Percentiles rank a stretch among this genome's conserved stretches.
phyloP scores from a whole-genome alignment of 2,888 invertebrate species.

The Marasmarcha lunaedactyla region DNA sequence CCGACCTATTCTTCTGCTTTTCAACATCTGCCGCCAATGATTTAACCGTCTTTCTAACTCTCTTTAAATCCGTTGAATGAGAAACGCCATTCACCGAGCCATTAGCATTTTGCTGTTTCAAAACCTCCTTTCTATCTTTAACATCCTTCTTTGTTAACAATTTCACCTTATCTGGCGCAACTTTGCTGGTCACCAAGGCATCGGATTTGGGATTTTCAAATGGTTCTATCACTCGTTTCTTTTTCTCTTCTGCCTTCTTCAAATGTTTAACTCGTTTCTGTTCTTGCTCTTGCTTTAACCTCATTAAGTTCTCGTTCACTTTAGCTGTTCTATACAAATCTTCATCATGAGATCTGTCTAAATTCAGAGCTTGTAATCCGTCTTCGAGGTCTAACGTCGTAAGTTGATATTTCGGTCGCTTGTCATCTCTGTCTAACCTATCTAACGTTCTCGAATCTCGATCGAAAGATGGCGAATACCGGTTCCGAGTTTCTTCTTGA shows the following conservation, averaged over 20 bases:
- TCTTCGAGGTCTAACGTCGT: slow-evolving; percentile 69
- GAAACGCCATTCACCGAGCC: slow-evolving; percentile 32
- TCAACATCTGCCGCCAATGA: slow-evolving; percentile 37
- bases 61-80: slow-evolving; percentile 36
- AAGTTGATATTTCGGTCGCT: slow-evolving; percentile 55
- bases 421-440: slow-evolving; percentile 49
- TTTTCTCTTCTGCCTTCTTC: slow-evolving; percentile 44
- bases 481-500: slow-evolving; percentile 77
- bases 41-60: slow-evolving; percentile 41
- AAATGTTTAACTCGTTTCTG: slow-evolving; percentile 39
- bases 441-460: slow-evolving; percentile 57
- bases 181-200: slow-evolving; percentile 37
- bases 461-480: slow-evolving; percentile 67
- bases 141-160: slow-evolving; percentile 49
- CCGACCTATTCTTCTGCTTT: slow-evolving; percentile 29
- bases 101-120: slow-evolving; percentile 38
- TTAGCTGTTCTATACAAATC: slow-evolving; percentile 58
- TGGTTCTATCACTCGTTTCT: slow-evolving; percentile 44
- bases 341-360: slow-evolving; percentile 56
- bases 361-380: slow-evolving; percentile 60
- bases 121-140: slow-evolving; percentile 47
- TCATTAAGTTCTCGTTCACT: slow-evolving; percentile 60
- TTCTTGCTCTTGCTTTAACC: slow-evolving; percentile 52
- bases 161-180: slow-evolving; percentile 53
- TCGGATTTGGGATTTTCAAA: slow-evolving; percentile 45